Evolutionary conservation across 2,113 vertebrate genomes (phyloP), one percentile per base, ranked within the genome.

Genomic region (Lepidiolamprologus cunningtoni): DNA sequence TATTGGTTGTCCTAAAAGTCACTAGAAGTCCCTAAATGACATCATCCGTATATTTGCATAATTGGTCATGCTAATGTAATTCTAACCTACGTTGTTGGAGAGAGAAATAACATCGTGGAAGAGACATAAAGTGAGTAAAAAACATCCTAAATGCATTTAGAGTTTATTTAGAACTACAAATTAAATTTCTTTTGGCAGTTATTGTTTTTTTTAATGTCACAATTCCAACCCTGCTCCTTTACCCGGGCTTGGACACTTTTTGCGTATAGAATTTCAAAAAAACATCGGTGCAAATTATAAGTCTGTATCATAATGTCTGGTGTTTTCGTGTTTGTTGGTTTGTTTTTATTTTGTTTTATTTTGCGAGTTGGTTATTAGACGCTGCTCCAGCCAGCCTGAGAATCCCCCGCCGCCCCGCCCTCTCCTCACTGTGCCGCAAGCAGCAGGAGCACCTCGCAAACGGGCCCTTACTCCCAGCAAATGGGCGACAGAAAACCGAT

Each of bases 221-320:
- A 55, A 55, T 13, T 23, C 53, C 0, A 55, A 55, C 53, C 53
- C 53, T 55, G 53, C 10, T 54, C 53, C 0, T 54, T 54, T 23
- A 7, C 2, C 53, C 1, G 4, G 21, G 10, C 2, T 54, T 55
- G n/a, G 6, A 13, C 21, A 21, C 21, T 21, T 21, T 21, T 21
- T 21, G 21, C 21, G 21, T 21, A 21, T 21, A 21, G 21, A 21
- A 21, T 21, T 21, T 21, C 21, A 21, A 21, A 21, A 21, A 21
- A 21, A 21, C 21, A 21, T 21, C 21, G 21, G 21, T 21, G 21
- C 21, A 21, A 21, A 21, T 21, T 21, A 21, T 21, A 21, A 21
- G 21, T 21, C 21, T 21, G 21, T 21, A 21, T 21, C 21, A 21
- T 21, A 21, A 21, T 21, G 21, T 2, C 21, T 21, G 21, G 21